Evolutionary conservation across 2,797 vertebrate genomes (phyloP).

Genomic region (Malurus splendens): DNA sequence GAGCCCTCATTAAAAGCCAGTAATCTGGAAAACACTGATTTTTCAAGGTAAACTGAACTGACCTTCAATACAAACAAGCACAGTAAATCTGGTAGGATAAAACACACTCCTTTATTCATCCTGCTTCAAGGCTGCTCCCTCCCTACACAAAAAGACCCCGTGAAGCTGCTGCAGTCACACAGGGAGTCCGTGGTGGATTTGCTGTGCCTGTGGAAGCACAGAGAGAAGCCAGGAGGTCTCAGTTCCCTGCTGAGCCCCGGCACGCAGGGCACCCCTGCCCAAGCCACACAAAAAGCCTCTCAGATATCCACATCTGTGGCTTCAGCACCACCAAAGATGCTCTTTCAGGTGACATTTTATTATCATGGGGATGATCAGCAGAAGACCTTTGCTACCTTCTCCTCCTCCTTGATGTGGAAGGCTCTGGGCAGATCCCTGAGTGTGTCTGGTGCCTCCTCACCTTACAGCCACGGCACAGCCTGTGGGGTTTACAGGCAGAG

Average conservation of each 20-base stretch:
- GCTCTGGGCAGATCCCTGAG: background rate
- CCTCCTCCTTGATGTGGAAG: background rate
- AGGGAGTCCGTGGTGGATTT: rapidly evolving
- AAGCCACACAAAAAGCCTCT: background rate
- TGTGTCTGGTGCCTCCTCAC: rapidly evolving
- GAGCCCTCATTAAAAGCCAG: background rate
- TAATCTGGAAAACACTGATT: background rate
- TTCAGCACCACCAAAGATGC: background rate
- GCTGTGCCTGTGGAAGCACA: background rate
- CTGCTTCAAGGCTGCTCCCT: background rate
- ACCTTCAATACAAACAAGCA: background rate
- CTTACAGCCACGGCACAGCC: rapidly evolving
- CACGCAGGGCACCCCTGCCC: background rate
- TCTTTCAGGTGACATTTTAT: background rate
- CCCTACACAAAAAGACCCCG: rapidly evolving
- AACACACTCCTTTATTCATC: background rate
- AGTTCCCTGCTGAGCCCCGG: background rate
- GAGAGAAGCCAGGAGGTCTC: background rate
- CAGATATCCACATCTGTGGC: background rate
- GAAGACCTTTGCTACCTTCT: background rate
- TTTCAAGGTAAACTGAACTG: background rate
- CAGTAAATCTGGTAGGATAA: background rate
- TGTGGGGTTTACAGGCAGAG: background rate
- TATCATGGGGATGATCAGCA: background rate
- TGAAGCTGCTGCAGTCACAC: background rate